Conservation (phyloP, 2,888 invertebrate species). For the Mystacides longicornis region DNA sequence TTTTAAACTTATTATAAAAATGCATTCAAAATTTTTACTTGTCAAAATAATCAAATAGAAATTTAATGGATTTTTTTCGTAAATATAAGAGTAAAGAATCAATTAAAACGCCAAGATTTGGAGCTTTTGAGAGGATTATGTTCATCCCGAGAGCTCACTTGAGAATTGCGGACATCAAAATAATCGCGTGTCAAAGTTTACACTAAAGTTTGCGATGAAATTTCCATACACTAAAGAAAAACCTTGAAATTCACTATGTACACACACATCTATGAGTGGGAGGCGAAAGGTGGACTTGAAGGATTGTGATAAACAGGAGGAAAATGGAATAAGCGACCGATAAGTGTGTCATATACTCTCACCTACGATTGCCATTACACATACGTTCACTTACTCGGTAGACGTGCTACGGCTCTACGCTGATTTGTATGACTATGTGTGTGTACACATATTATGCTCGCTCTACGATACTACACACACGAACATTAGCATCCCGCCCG, state of each 20-base stretch:
- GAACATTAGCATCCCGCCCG: constrained; percentile 27
- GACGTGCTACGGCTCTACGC: neutral
- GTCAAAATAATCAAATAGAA: too few species aligned
- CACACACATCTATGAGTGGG: constrained; percentile 4
- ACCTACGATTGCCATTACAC: constrained; percentile 18
- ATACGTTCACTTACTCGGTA: constrained; percentile 6
- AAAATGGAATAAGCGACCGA: constrained; percentile 33
- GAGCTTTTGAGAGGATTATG: too few species aligned
- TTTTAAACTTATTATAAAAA: too few species aligned
- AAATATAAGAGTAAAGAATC: too few species aligned
- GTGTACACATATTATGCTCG: neutral
- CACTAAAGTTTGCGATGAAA: neutral
- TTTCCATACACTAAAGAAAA: constrained; percentile 1
- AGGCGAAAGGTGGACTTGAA: constrained; percentile 40
- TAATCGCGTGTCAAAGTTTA: constrained; percentile 2
- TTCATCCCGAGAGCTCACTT: too few species aligned
- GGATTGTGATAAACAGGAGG: constrained; percentile 42
- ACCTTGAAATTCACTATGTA: constrained; percentile 15
- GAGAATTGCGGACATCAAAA: neutral
- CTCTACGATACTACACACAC: constrained; percentile 29
- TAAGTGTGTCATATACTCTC: constrained; percentile 21
- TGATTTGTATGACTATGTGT: neutral
- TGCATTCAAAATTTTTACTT: too few species aligned
- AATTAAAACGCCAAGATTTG: too few species aligned
- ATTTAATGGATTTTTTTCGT: too few species aligned